phyloP scores from a whole-genome alignment of 2,888 invertebrate genomes.

The Hypsopygia costalis region DNA sequence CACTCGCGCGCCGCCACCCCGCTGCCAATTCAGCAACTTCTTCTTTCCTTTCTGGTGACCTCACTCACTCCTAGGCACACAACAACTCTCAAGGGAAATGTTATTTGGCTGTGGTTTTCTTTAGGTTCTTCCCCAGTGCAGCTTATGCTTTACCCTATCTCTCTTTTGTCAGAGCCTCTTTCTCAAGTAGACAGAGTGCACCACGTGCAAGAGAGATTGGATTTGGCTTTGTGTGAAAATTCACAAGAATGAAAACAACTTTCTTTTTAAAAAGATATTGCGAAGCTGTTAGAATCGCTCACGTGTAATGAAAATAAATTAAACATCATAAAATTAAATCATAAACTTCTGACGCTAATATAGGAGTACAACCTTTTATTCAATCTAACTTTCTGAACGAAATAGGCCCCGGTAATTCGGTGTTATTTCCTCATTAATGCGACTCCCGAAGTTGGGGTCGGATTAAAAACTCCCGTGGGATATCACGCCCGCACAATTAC shows the following conservation, averaged over 20 bases:
- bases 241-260: background rate
- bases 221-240: no score
- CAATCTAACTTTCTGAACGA: constrained; percentile 70
- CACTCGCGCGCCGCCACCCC: no score
- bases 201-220: no score
- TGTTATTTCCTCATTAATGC: constrained; percentile 74
- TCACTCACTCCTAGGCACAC: no score
- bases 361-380: constrained; percentile 65
- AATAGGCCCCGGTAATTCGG: constrained; percentile 61
- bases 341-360: constrained; percentile 58
- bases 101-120: no score
- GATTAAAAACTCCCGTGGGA: constrained; percentile 72
- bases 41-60: no score
- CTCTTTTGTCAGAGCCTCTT: no score
- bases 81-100: no score
- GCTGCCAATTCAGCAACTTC: no score
- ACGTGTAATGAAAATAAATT: constrained; percentile 3
- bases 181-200: no score
- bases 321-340: constrained; percentile 54
- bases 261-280: background rate
- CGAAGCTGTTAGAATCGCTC: background rate
- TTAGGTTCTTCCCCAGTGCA: no score
- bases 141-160: no score
- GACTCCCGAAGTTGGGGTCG: constrained; percentile 56
- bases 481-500: constrained; percentile 53